Evolutionary conservation across 1,140 invertebrate species (phyloP), one percentile per base, ranked within the genome.

Genomic region (Lepidurus packardi): DNA sequence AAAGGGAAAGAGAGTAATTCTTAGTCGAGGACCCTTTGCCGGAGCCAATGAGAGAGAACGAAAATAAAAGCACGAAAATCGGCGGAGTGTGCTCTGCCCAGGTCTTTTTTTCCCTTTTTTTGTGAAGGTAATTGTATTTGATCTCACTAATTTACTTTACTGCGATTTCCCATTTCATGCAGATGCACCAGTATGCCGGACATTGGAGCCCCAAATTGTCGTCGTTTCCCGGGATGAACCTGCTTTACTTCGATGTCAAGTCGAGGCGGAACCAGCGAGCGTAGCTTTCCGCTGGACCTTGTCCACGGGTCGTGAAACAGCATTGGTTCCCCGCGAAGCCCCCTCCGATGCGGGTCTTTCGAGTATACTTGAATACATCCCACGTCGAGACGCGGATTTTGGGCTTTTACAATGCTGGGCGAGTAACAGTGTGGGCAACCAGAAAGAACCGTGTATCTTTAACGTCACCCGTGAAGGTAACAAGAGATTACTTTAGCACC

Each of bases 331-430:
- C 41, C 76, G 79, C 34, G 76, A 77, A 77, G 47, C 73, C 44
- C 53, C 76, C 13, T 77, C 76, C 8, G 76, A 80, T 74, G 53
- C 73, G 41, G 91, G 90, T n/a, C 86, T 90, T 25, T 87, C 89
- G 76, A 93, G 91, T 81, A 89, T 89, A 79, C 87, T 90, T 80
- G 90, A 88, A 83, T 93, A 89, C 84, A 89, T 87, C 77, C 88
- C 89, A 43, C 86, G 85, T 77, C 84, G 84, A 74, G 89, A 89
- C 77, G 87, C 88, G 24, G 93, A 95, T 83, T 90, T 93, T 80
- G 93, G 93, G 77, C 92, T 91, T 77, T 85, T 96, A 0, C 90
- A 92, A 11, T 96, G 94, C 83, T 95, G 93, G 93, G 93, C 93
- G 1, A 90, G 89, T 82, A 95, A 95, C 85, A 88, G 88, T 80